Conservation (phyloP, 35 echinoderm and acorn worm genomes). For the Apostichopus japonicus region DNA sequence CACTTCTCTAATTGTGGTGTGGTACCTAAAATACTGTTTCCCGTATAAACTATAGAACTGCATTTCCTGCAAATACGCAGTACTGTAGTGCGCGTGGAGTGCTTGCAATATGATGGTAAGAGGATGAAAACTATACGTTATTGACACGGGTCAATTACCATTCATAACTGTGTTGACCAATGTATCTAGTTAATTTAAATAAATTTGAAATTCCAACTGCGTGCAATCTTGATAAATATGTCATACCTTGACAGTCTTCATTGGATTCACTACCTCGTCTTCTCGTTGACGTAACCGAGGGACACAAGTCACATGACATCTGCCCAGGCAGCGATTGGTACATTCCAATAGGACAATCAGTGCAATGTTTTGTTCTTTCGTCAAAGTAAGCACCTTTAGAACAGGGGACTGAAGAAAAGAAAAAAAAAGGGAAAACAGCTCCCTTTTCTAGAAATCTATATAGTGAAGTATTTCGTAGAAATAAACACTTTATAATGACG, state of each 20-base stretch:
- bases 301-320: constrained; percentile 66
- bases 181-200: no score
- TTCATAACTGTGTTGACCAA: no score
- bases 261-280: constrained; percentile 44
- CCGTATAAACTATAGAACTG: no score
- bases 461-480: not conserved
- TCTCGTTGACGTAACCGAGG: constrained; percentile 57
- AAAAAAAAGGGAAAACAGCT: not conserved
- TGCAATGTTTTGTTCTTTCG: constrained; percentile 19
- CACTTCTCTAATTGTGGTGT: no score
- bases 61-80: no score
- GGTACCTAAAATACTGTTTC: no score
- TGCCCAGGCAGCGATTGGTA: constrained; percentile 66
- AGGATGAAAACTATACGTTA: no score
- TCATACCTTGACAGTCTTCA: constrained; percentile 72
- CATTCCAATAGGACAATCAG: constrained; percentile 61
- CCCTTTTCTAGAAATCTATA: not conserved
- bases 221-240: not conserved
- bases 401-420: constrained; percentile 66
- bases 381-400: constrained; percentile 75
- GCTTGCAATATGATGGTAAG: no score
- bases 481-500: not conserved
- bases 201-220: no score
- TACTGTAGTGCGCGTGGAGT: no score
- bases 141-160: no score